Conservation (phyloP, 1,140 invertebrate species). For the Zaprionus kolodkinae region DNA sequence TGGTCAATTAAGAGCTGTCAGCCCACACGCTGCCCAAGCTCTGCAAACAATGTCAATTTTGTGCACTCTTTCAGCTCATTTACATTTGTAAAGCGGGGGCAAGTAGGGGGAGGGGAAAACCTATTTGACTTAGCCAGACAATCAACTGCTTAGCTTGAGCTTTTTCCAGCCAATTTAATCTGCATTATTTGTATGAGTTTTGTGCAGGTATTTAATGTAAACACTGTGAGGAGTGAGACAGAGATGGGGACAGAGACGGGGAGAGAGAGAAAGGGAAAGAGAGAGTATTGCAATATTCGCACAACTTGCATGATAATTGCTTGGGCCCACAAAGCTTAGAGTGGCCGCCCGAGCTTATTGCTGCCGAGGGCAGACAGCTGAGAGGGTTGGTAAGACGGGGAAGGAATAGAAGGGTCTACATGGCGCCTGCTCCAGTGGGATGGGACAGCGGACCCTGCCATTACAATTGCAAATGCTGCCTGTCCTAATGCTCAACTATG, state of each 20-base stretch:
- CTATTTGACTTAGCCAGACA: constrained; percentile 9
- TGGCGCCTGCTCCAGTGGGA: not conserved
- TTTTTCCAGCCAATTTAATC: constrained; percentile 29
- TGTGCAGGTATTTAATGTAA: constrained; percentile 33
- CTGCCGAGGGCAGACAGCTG: not conserved
- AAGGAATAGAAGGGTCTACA: not conserved
- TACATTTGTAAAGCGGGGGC: not conserved
- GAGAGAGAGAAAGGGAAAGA: not conserved
- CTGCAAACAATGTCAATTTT: constrained; percentile 7
- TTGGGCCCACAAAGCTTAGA: constrained; percentile 31
- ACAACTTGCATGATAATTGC: constrained; percentile 41
- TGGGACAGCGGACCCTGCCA: constrained; percentile 23
- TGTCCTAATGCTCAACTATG: constrained; percentile 71
- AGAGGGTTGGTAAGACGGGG: too few relatives aligned
- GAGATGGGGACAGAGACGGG: not conserved
- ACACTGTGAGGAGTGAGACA: constrained; percentile 2
- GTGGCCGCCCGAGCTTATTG: constrained; percentile 38
- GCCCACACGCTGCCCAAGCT: not conserved
- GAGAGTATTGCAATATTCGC: not conserved
- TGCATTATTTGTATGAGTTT: constrained; percentile 33
- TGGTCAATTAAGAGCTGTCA: not conserved
- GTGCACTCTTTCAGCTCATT: not conserved
- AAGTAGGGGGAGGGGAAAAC: not conserved
- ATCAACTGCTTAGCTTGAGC: constrained; percentile 14
- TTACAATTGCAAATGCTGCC: constrained; percentile 81